Evolutionary conservation across 2,888 invertebrate species (phyloP).

Genomic region (Galeopsomyia nigrocyanea): DNA sequence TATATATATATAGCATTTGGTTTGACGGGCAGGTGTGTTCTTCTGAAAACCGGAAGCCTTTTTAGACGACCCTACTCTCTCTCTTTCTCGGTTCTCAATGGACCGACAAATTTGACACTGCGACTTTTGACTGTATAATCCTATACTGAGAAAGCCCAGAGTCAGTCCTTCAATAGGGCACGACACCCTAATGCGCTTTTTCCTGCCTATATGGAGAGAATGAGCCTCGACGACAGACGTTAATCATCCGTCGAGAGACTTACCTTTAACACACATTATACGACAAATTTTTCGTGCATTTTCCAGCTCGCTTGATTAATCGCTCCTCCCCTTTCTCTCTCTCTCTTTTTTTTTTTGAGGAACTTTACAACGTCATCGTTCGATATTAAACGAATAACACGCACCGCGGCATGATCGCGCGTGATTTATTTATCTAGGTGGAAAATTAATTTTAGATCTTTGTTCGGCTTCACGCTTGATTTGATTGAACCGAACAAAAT

Average conservation of each 20-base stretch:
- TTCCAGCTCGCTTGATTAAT: not conserved
- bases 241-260: not conserved
- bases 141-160: constrained; percentile 34
- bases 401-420: no score
- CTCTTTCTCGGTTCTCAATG: constrained; percentile 54
- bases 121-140: constrained; percentile 68
- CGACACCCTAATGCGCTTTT: constrained; percentile 38
- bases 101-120: constrained; percentile 66
- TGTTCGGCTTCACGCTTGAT: constrained; percentile 38
- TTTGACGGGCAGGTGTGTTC: constrained; percentile 63
- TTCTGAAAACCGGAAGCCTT: constrained; percentile 66
- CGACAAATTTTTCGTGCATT: not conserved
- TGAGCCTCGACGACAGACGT: no score
- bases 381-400: not conserved
- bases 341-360: not conserved
- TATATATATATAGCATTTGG: constrained; percentile 12
- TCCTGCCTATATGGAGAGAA: constrained; percentile 6
- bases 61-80: constrained; percentile 53
- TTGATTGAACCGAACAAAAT: not conserved
- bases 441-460: no score
- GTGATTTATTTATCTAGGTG: no score
- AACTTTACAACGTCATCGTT: not conserved
- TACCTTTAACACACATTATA: not conserved
- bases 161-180: constrained; percentile 23
- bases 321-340: not conserved